Evolutionary conservation across 2,113 vertebrate genomes (phyloP).

Genomic region (Dendropsophus ebraccatus): DNA sequence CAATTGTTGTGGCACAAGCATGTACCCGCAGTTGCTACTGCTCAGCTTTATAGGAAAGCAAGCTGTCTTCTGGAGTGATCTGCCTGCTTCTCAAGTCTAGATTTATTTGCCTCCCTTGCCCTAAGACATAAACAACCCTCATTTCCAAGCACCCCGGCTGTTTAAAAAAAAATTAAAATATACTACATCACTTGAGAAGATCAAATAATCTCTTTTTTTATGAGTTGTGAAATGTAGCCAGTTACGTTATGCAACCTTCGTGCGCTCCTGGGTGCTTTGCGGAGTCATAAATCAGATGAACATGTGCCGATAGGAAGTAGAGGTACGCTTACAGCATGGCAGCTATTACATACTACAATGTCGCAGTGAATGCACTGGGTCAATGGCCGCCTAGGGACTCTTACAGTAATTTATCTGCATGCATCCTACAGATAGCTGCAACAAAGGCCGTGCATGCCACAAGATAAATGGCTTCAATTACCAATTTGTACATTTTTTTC

Average conservation of each 20-base stretch:
- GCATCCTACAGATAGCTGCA: conserved; percentile 3
- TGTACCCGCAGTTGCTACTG: not conserved
- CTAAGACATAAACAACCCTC: not conserved
- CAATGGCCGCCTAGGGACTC: conserved; percentile 10
- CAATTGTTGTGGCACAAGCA: not conserved
- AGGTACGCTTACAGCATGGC: not conserved
- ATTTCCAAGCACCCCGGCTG: not conserved
- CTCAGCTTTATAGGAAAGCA: not conserved
- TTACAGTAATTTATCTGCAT: conserved; percentile 31
- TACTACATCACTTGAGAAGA: conserved; percentile 8
- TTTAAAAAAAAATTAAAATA: not conserved
- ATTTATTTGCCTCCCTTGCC: not conserved
- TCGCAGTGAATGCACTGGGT: not conserved
- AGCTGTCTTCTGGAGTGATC: not conserved
- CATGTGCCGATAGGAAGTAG: conserved; percentile 15
- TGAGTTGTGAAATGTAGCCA: not conserved
- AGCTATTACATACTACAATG: not conserved
- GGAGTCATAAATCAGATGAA: conserved; percentile 35
- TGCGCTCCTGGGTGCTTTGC: not conserved
- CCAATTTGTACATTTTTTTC: not conserved
- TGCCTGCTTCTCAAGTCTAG: not conserved
- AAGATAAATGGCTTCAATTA: conserved; percentile 29
- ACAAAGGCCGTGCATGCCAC: not conserved
- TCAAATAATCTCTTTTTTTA: not conserved
- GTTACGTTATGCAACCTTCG: not conserved